These are phyloP conservation scores for Phragmatobia fuliginosa DNA, from an alignment of 2,888 invertebrate species.

Conservation along the genomic window DNA sequence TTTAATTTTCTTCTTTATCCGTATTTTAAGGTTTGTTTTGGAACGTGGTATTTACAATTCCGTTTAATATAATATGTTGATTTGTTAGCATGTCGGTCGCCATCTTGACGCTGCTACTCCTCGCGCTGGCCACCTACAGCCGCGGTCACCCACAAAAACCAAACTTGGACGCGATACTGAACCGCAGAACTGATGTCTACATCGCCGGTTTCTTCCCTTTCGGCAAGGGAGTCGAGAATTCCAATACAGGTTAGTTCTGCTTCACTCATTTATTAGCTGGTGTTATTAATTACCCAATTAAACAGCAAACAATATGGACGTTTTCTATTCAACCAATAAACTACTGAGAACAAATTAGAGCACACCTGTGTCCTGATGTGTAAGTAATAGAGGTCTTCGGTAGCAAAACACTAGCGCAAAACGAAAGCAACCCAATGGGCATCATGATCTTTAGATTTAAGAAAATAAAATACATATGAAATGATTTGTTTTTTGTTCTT, in stretches of 20 bases:
- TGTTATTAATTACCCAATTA: not conserved
- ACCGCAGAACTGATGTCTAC: constrained; percentile 93
- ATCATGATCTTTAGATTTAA: no score
- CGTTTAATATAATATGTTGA: no score
- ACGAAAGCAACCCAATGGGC: not conserved
- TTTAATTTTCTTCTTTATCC: no score
- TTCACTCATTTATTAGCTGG: not conserved
- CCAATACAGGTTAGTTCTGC: constrained; percentile 88
- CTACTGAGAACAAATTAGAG: not conserved
- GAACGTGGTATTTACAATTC: not conserved
- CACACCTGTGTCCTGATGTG: not conserved
- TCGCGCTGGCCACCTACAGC: constrained; percentile 51
- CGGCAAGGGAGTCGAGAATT: constrained; percentile 93
- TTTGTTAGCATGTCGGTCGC: constrained; percentile 44
- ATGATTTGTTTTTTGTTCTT: no score
- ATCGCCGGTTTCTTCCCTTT: constrained; percentile 97
- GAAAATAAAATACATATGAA: no score
- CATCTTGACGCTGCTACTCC: constrained; percentile 56
- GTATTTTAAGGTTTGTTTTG: not conserved
- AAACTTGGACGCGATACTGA: constrained; percentile 87
- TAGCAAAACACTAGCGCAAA: not conserved
- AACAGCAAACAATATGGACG: not conserved
- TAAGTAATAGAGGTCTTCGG: not conserved
- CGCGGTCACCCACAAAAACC: constrained; percentile 86
- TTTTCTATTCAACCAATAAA: not conserved